Evolutionary conservation across 2,888 invertebrate species (phyloP).

Genomic region (Ophion ventricosus): DNA sequence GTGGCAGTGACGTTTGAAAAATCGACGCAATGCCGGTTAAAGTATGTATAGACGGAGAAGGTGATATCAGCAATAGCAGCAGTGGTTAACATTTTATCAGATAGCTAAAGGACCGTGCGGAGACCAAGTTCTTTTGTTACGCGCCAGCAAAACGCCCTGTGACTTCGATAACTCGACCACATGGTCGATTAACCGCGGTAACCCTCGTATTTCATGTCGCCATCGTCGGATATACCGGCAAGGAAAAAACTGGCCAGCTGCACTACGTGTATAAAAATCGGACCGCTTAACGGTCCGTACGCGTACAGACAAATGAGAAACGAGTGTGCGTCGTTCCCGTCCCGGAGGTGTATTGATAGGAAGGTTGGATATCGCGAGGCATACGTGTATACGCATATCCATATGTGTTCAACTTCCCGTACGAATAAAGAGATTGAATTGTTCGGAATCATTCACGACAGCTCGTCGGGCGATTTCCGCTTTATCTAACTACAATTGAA

Average conservation of each 20-base stretch:
- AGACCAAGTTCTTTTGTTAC: slow-evolving; percentile 37
- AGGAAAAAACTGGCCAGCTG: background rate
- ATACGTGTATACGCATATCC: background rate
- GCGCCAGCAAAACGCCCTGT: slow-evolving; percentile 24
- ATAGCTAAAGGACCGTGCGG: background rate
- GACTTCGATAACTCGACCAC: slow-evolving; percentile 34
- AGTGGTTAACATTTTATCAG: slow-evolving; percentile 41
- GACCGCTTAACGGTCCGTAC: slow-evolving; percentile 40
- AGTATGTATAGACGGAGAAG: background rate
- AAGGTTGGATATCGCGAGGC: slow-evolving; percentile 14
- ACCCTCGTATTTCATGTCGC: slow-evolving; percentile 38
- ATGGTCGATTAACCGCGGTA: slow-evolving; percentile 42
- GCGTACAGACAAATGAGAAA: slow-evolving; percentile 48
- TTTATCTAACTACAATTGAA: background rate
- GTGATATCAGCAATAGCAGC: background rate
- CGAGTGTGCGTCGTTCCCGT: slow-evolving; percentile 47
- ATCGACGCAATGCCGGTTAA: background rate
- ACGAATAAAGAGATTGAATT: slow-evolving; percentile 36
- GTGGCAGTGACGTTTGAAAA: background rate
- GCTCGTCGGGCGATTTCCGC: slow-evolving; percentile 38
- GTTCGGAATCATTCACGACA: slow-evolving; percentile 39
- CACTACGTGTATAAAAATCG: background rate
- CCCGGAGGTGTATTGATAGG: slow-evolving; percentile 27
- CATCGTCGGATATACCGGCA: slow-evolving; percentile 15
- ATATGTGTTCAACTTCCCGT: background rate